Evolutionary conservation across 2,888 invertebrate genomes (phyloP), one percentile per base, ranked within the genome.

Genomic region (Drosophila heteroneura): DNA sequence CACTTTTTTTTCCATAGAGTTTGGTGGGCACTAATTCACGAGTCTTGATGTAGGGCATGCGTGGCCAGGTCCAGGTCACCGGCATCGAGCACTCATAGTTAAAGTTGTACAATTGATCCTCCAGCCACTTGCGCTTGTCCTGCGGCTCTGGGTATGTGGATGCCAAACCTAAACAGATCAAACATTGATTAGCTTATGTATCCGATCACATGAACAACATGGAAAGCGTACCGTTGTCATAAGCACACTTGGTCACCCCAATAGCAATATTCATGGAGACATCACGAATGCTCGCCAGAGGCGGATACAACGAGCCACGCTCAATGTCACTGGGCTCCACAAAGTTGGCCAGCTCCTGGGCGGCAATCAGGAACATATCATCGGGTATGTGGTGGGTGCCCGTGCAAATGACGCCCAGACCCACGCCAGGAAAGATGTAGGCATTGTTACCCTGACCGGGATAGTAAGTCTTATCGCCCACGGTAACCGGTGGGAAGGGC

Each of bases 381-480:
- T 99, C 99, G 9, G 96, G 96, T 91, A 99, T 98, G 91, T 98
- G 98, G 92, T 98, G 97, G 7, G 98, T 97, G 66, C 98, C 97
- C 37, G 98, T 97, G 22, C 96, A 96, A 81, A 99, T 97, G 12
- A 98, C 97, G 12, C 99, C 99, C 28, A 99, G 95, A 14, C 98
- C 99, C 64, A 99, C 95, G 7, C 99, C 99, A 0, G 99, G 99
- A 95, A 98, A 99, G 91, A 99, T 98, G 94, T 99, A 99, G 0
- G 99, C 97, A 94, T 99, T 99, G 94, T 99, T 99, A 71, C 99
- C 99, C 93, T 99, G 99, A 0, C 99, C 99, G 0, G 99, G 97
- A 81, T 96, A 95, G 94, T 95, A 98, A 6, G 96, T 96, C 93
- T 97, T 96, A 28, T 97, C 98, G 65, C 96, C 95, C 87, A 96